phyloP scores from a whole-genome alignment of 2,888 invertebrate genomes.

The Lomographa bimaculata region DNA sequence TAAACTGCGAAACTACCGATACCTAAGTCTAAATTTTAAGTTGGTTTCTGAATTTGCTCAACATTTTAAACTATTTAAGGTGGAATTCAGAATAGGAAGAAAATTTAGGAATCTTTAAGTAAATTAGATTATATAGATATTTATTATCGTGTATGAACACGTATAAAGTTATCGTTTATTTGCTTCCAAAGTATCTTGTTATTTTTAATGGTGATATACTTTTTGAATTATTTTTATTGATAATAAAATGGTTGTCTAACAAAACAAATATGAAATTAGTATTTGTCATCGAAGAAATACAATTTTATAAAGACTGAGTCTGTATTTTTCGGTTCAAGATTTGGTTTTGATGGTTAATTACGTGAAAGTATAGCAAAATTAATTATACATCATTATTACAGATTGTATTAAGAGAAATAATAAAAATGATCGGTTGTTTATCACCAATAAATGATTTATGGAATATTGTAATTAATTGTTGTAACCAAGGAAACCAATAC shows the following conservation, averaged over 20 bases:
- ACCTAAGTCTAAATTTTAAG: conserved; percentile 7
- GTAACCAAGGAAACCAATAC: not conserved
- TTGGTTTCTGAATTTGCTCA: conserved; percentile 61
- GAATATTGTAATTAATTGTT: no score
- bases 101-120: conserved; percentile 46
- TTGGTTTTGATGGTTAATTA: not conserved
- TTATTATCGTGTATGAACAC: conserved; percentile 3
- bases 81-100: conserved; percentile 38
- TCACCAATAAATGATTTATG: no score
- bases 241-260: conserved; percentile 1
- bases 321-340: conserved; percentile 17
- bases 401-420: conserved; percentile 5
- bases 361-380: not conserved
- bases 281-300: conserved; percentile 13
- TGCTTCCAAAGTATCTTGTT: conserved; percentile 10
- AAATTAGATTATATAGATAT: conserved; percentile 21
- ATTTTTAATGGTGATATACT: not conserved
- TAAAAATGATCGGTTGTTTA: not conserved
- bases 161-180: conserved; percentile 7
- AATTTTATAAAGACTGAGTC: conserved; percentile 32
- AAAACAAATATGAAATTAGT: conserved; percentile 3
- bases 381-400: not conserved
- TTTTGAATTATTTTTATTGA: not conserved
- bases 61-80: conserved; percentile 46
- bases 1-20: no score